A percentile compares a stretch with the other conserved stretches of the same genome.
Conservation (phyloP, 2,797 vertebrate genomes). For the Typhlichthys eigenmanni region DNA sequence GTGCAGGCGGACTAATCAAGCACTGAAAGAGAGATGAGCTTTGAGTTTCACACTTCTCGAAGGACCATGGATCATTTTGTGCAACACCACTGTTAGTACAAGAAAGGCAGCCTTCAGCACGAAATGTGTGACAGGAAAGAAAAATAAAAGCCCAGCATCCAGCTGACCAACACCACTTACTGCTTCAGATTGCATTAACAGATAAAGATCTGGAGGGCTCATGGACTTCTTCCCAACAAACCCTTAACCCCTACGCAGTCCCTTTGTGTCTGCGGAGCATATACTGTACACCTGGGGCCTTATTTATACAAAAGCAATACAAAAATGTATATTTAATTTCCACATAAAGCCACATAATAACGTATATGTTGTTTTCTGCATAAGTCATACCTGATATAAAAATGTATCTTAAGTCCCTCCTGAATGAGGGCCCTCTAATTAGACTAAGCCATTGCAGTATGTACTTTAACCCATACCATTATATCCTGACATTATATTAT, state of each 20-base stretch:
- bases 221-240: slow-evolving; percentile 58
- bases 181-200: slow-evolving; percentile 66
- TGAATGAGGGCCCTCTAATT: too few relatives aligned
- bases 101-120: slow-evolving; percentile 49
- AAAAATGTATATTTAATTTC: too few relatives aligned
- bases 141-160: slow-evolving; percentile 30
- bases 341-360: too few relatives aligned
- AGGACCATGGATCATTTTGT: slow-evolving; percentile 55
- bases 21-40: slow-evolving; percentile 48
- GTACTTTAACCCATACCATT: slow-evolving; percentile 41
- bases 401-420: too few relatives aligned
- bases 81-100: slow-evolving; percentile 39
- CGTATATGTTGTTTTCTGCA: too few relatives aligned
- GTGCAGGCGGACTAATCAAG: slow-evolving; percentile 51
- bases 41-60: slow-evolving; percentile 49
- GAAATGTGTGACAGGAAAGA: slow-evolving; percentile 37
- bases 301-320: too few relatives aligned
- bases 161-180: slow-evolving; percentile 42
- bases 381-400: too few relatives aligned
- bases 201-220: slow-evolving; percentile 63
- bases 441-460: slow-evolving; percentile 14
- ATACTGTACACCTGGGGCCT: slow-evolving; percentile 15
- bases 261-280: slow-evolving; percentile 49
- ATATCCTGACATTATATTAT: too few relatives aligned
- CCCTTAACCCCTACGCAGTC: slow-evolving; percentile 48